These are phyloP conservation scores for Anguilla obscura DNA, from an alignment of 2,797 vertebrate species.

Conservation along the genomic window DNA sequence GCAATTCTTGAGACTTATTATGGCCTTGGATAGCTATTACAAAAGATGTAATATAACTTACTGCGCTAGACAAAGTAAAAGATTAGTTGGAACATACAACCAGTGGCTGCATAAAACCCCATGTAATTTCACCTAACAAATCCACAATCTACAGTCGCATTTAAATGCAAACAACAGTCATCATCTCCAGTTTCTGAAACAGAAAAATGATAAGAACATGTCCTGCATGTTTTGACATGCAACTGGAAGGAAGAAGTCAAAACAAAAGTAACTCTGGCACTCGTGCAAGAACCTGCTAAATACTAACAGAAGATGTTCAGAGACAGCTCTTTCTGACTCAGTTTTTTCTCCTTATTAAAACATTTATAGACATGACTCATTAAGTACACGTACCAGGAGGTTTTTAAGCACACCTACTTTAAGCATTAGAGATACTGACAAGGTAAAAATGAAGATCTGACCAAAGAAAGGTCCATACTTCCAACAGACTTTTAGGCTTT, in stretches of 20 bases:
- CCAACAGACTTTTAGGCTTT: too few species aligned
- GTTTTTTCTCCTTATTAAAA: background rate
- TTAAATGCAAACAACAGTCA: background rate
- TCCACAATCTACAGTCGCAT: background rate
- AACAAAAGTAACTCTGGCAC: background rate
- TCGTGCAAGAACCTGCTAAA: background rate
- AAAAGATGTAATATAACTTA: background rate
- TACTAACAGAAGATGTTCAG: background rate
- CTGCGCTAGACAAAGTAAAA: background rate
- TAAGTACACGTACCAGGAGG: background rate
- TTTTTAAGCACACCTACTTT: background rate
- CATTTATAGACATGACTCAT: conserved; percentile 3
- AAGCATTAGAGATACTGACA: background rate
- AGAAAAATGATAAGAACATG: background rate
- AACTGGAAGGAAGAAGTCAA: background rate
- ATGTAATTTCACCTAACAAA: background rate
- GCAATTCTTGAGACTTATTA: background rate
- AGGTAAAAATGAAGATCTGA: background rate
- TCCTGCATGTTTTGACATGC: background rate
- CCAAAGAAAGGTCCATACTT: background rate
- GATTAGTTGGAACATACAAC: background rate
- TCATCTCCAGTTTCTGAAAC: background rate
- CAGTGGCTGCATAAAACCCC: background rate
- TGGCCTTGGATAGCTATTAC: background rate
- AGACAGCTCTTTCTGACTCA: background rate